Evolutionary conservation across 2,113 vertebrate genomes (phyloP).

Genomic region (Nothoprocta perdicaria): DNA sequence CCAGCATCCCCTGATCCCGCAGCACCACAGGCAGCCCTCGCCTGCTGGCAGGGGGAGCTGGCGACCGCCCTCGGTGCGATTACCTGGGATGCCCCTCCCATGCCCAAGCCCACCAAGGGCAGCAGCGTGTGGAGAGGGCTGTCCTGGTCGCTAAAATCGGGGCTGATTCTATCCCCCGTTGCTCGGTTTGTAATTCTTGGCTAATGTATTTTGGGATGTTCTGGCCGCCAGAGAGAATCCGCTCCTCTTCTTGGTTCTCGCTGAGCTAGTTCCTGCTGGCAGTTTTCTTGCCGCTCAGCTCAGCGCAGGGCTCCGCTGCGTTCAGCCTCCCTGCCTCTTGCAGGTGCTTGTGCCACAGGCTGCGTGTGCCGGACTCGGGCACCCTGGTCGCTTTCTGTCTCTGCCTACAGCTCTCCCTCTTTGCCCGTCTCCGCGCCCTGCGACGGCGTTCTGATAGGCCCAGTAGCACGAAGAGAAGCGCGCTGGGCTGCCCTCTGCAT

Average conservation of each 20-base stretch:
- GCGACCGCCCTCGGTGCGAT: neutral
- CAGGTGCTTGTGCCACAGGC: neutral
- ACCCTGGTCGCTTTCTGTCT: neutral
- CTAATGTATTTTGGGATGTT: neutral
- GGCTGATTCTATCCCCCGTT: neutral
- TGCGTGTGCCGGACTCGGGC: no score
- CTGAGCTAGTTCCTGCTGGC: neutral
- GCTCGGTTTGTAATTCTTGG: neutral
- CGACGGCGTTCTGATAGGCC: neutral
- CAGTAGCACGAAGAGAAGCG: neutral
- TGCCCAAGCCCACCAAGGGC: neutral
- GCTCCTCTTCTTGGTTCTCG: neutral
- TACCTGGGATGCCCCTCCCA: neutral
- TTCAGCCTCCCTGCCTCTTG: neutral
- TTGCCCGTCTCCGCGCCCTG: neutral
- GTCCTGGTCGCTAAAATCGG: rapidly evolving
- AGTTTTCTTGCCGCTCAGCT: neutral
- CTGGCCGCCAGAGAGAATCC: neutral
- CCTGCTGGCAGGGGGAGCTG: neutral
- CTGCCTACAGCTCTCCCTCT: neutral
- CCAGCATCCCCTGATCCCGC: neutral
- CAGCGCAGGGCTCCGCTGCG: neutral
- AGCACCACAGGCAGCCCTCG: neutral
- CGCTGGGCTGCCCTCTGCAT: neutral
- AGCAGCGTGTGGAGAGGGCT: neutral